Evolutionary conservation across 2,888 invertebrate genomes (phyloP), one percentile per base, ranked within the genome.

Genomic region (Thecocarcelia acutangulata): DNA sequence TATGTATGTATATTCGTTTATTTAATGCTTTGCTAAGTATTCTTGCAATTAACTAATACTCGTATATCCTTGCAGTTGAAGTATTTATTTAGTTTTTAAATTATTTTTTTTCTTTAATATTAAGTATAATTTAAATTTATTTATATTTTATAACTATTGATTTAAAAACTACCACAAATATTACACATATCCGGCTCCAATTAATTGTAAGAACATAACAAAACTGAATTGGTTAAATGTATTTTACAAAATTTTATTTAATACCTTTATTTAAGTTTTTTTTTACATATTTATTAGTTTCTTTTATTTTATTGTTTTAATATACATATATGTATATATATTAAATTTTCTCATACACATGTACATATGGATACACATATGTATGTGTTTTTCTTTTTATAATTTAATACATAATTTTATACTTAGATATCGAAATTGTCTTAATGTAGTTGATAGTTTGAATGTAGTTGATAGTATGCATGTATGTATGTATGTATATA

Each of bases 181-280:
- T 87, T 87, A 87, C 87, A 87, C 87, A 85, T 87, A 86, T 85
- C 87, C 87, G 87, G 87, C 87, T 86, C 87, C 85, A 56, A 68
- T 80, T 77, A 56, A 9, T 9, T 72, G 46, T 17, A 52, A 66
- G 15, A 68, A 69, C 66, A 42, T 54, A 66, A 24, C 21, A 42
- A 42, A 66, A 28, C 37, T 63, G 6, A 63, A 17, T 13, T 56
- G 33, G 33, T 33, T 54, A 54, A 68, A 33, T 64, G 21, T 78
- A 76, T 81, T 74, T 61, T 82, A 72, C 64, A 63, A 66, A 73
- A 56, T 64, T 59, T 74, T 28, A 42, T 52, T 83, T 19, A 8
- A 4, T 50, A 50, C 19, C 19, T 12, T 3, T 21, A 21, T 21
- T 24, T 12, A n/a, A 21, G 1, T 59, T 24, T 19, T n/a, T 13